A percentile compares a stretch with the other conserved stretches of the same genome.
Evolutionary conservation across 2,888 invertebrate species (phyloP).

Genomic region (Acronicta alni): DNA sequence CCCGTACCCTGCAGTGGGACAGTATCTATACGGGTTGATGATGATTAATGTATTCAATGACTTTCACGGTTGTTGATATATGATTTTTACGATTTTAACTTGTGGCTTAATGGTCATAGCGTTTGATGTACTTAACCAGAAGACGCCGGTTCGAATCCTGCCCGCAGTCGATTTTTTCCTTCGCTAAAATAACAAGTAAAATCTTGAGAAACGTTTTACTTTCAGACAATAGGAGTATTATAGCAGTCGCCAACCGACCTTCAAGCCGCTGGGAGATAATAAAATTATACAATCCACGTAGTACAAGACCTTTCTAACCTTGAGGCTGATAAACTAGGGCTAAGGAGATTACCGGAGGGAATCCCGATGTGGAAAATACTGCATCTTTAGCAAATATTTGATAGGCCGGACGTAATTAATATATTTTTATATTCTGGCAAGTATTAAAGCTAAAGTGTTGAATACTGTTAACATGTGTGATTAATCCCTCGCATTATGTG

Average conservation of each 20-base stretch:
- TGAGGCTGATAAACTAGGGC: constrained; percentile 33
- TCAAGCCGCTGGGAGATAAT: constrained; percentile 24
- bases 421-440: constrained; percentile 7
- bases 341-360: constrained; percentile 31
- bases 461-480: too few relatives aligned
- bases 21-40: too few relatives aligned
- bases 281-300: constrained; percentile 43
- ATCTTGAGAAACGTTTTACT: constrained; percentile 19
- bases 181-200: constrained; percentile 8
- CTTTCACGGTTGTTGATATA: too few relatives aligned
- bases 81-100: too few relatives aligned
- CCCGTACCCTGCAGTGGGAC: too few relatives aligned
- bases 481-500: too few relatives aligned
- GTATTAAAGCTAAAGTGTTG: too few relatives aligned
- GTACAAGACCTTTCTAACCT: constrained; percentile 36
- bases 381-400: constrained; percentile 37
- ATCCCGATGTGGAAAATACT: constrained; percentile 31
- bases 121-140: too few relatives aligned
- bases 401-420: constrained; percentile 9
- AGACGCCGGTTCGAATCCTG: too few relatives aligned
- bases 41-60: too few relatives aligned
- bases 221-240: constrained; percentile 13
- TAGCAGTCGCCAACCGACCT: constrained; percentile 20
- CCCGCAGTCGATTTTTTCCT: too few relatives aligned
- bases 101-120: too few relatives aligned